phyloP scores from a whole-genome alignment of 2,888 invertebrate genomes.

The Pseudococcus viburni region DNA sequence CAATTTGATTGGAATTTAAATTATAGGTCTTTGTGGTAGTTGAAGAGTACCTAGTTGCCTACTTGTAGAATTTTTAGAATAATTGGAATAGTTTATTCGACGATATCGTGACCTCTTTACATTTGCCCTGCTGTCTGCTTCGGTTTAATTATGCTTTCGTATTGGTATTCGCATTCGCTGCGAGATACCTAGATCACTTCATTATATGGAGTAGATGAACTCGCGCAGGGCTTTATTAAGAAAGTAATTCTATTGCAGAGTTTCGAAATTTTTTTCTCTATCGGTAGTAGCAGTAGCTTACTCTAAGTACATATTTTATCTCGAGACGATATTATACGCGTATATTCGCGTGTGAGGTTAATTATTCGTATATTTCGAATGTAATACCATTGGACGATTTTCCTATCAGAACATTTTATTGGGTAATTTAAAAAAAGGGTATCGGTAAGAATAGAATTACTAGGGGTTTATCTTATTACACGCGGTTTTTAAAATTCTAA shows the following conservation, averaged over 20 bases:
- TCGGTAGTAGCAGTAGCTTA: not conserved
- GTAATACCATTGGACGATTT: not conserved
- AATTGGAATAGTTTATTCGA: constrained; percentile 15
- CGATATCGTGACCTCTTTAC: constrained; percentile 15
- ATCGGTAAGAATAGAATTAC: constrained; percentile 7
- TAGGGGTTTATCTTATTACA: constrained; percentile 25
- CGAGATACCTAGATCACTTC: not conserved
- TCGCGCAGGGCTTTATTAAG: not conserved
- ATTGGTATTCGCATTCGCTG: not conserved
- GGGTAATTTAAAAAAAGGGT: not conserved
- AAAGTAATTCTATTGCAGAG: constrained; percentile 3
- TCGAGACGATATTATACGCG: not conserved
- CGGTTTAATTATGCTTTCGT: constrained; percentile 3
- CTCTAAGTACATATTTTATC: not conserved
- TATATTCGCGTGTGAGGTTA: not conserved
- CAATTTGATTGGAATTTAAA: not conserved
- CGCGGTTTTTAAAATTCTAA: constrained; percentile 15
- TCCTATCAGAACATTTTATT: not conserved
- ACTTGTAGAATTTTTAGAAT: not conserved
- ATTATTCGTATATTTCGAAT: not conserved
- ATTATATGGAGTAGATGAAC: not conserved
- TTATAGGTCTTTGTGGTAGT: not conserved
- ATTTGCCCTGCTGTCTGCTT: constrained; percentile 15
- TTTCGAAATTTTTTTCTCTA: not conserved
- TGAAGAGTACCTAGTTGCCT: not conserved